Conservation (phyloP, 1,140 invertebrate species). For the Drosophila pandora region DNA sequence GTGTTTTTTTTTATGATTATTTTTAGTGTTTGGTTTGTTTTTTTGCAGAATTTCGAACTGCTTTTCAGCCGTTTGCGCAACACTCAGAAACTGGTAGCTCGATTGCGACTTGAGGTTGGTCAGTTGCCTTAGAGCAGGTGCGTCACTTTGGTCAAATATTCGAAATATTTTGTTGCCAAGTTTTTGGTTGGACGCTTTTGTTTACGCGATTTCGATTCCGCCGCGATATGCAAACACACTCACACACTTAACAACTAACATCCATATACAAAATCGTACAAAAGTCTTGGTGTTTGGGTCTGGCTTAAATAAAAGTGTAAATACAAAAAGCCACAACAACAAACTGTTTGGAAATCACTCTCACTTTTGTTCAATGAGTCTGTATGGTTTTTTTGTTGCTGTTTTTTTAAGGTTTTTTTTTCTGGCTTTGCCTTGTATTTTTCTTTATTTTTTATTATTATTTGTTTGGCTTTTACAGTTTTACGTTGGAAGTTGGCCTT, state of each 20-base stretch:
- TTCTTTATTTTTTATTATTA: conserved; percentile 35
- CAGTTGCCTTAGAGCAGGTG: conserved; percentile 35
- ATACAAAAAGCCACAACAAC: conserved; percentile 39
- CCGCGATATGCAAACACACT: conserved; percentile 60
- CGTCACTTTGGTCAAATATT: conserved; percentile 64
- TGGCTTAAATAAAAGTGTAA: conserved; percentile 50
- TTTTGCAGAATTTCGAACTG: conserved; percentile 40
- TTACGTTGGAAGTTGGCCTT: conserved; percentile 52
- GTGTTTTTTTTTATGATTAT: neutral
- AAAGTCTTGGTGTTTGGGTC: conserved; percentile 16
- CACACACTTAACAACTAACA: neutral
- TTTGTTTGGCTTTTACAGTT: conserved; percentile 29
- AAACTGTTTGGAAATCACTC: conserved; percentile 80
- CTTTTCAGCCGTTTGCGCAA: conserved; percentile 57
- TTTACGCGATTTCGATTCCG: conserved; percentile 44
- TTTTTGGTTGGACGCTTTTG: conserved; percentile 33
- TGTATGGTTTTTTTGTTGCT: conserved; percentile 35
- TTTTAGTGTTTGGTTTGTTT: no score
- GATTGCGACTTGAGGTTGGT: conserved; percentile 42
- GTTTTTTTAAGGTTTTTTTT: conserved; percentile 33
- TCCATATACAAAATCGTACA: conserved; percentile 5
- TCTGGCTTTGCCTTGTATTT: conserved; percentile 33
- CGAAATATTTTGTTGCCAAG: conserved; percentile 59
- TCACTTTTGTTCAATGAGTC: conserved; percentile 81
- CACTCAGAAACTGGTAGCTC: conserved; percentile 14